Base-by-base conservation (phyloP, 2,888 invertebrate species). In the Lasius platythorax region DNA sequence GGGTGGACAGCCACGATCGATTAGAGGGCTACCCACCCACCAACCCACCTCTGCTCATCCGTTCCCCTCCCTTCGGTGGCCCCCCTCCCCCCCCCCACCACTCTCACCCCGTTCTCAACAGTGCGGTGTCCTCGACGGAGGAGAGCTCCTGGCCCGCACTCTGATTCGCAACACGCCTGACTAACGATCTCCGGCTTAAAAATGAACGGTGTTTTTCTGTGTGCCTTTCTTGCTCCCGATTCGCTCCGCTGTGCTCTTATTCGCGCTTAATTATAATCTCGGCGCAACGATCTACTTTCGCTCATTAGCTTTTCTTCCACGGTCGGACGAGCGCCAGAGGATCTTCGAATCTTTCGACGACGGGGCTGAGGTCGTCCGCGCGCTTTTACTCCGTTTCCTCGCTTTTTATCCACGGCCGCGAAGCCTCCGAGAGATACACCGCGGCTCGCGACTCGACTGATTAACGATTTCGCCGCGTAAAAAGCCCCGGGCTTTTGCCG, bases 1-100 rank as follows among this genome's bases (percentile, higher is more conserved):
- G 95, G 95, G 95, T 95, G 95, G 95, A 95, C 95, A 95, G 95
- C 94, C 93, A 93, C 95, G 95, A 95, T 95, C 95, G 95, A 95
- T 95, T 95, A 95, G 95, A 94, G 93, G 93, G 92, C 92, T 92
- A 92, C 94, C 93, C 93, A 91, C 92, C 92, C 92, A 91, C 92
- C 88, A 87, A 85, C 86, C 88, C 83, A 81, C 85, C 79, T 84
- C 78, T 81, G 73, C 79, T 81, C 84, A 87, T 86, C 89, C 78
- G 37, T 86, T 63, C 89, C 86, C 81, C 82, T 85, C 90, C 88
- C 67, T 84, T 66, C 76, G 74, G 86, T 84, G 87, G 18, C n/a
- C 50, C 18, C 0, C 6, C n/a, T 8, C 8, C 50, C n/a, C 8
- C 8, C 18, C 50, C 87, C 88, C 85, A 87, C 82, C 87, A 83